phyloP scores from a whole-genome alignment of 2,888 invertebrate species.

The Osmoderma eremita region DNA sequence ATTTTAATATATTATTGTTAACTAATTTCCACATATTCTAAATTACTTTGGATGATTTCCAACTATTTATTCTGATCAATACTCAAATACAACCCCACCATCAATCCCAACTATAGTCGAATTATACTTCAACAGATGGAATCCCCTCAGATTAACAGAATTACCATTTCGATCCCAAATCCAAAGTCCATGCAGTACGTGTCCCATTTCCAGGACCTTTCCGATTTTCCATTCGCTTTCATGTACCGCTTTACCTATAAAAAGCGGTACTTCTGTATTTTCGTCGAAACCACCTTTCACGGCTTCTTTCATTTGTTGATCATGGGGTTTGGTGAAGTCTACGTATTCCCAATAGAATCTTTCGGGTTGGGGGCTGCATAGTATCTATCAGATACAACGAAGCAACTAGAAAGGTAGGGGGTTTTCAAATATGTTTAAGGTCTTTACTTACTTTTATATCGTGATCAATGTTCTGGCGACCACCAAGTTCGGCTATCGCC shows the following conservation, averaged over 20 bases:
- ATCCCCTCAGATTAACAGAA: not conserved
- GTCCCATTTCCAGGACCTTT: not conserved
- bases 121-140: constrained; percentile 15
- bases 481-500: not conserved
- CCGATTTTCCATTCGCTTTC: constrained; percentile 17
- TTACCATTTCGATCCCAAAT: not conserved
- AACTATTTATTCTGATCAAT: too few species aligned
- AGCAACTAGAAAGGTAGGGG: too few species aligned
- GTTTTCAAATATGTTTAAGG: too few species aligned
- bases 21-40: too few species aligned
- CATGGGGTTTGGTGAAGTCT: constrained; percentile 7
- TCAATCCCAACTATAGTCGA: too few species aligned
- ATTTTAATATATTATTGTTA: too few species aligned
- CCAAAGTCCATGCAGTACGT: not conserved
- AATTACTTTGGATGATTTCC: too few species aligned
- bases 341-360: constrained; percentile 23
- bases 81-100: too few species aligned
- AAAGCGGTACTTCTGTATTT: not conserved
- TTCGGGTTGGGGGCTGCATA: not conserved
- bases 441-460: constrained; percentile 11
- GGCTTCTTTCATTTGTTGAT: constrained; percentile 17
- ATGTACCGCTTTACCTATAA: not conserved
- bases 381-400: too few species aligned
- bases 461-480: not conserved
- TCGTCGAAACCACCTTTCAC: constrained; percentile 10